Conservation (phyloP, 2,797 vertebrate species). For the Myiotriccus ornatus region DNA sequence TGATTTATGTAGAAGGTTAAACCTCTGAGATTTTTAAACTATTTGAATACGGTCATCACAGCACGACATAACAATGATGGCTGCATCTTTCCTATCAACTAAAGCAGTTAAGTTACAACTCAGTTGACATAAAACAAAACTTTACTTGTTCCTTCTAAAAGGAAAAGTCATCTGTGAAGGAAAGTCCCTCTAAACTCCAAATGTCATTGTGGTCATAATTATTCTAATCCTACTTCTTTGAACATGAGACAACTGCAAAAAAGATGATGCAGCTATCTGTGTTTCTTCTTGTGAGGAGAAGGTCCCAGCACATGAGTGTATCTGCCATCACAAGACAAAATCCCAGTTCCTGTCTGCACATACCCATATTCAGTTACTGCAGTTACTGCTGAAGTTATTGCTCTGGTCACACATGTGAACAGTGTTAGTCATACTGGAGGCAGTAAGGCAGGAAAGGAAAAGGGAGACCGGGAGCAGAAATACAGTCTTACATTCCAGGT, state of each 20-base stretch:
- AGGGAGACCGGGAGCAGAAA: background rate
- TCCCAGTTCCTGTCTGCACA: background rate
- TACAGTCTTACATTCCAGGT: background rate
- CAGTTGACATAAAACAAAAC: background rate
- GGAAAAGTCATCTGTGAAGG: background rate
- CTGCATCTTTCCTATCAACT: background rate
- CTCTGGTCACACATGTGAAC: background rate
- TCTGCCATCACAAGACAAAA: background rate
- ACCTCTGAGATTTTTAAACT: background rate
- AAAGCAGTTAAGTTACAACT: background rate
- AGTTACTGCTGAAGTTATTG: background rate
- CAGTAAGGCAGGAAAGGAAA: background rate
- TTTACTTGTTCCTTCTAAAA: background rate
- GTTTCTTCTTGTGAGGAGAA: background rate
- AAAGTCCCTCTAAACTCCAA: background rate
- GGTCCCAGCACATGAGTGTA: background rate
- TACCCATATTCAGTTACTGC: background rate
- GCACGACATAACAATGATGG: background rate
- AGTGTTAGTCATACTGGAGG: background rate
- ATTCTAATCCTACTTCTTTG: background rate
- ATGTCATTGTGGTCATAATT: background rate
- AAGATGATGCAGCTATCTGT: background rate
- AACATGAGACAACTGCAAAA: background rate
- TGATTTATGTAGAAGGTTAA: background rate
- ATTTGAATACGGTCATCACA: background rate